These are phyloP conservation scores for Panagrolaimus sp. DNA, from an alignment of 1,140 invertebrate genomes.

Conservation along the genomic window DNA sequence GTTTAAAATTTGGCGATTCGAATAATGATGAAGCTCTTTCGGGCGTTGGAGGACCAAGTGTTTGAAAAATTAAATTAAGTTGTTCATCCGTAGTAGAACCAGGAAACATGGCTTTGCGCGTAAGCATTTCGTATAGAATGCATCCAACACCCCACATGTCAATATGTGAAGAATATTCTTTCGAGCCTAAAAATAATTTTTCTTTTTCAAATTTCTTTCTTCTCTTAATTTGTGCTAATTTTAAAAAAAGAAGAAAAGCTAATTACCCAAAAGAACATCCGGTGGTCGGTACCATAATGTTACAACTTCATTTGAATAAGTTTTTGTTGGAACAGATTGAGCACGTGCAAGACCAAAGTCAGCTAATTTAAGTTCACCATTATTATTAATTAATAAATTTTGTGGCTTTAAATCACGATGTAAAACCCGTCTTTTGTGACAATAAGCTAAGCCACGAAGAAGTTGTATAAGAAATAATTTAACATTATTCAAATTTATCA, in stretches of 20 bases:
- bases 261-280: conserved; percentile 66
- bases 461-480: conserved; percentile 71
- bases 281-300: conserved; percentile 72
- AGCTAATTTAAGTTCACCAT: conserved; percentile 68
- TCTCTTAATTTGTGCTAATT: not conserved
- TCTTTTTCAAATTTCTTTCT: no score
- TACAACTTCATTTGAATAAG: conserved; percentile 72
- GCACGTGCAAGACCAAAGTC: conserved; percentile 76
- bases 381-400: conserved; percentile 69
- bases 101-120: conserved; percentile 67
- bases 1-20: conserved; percentile 27
- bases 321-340: conserved; percentile 72
- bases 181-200: not conserved
- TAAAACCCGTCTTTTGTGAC: conserved; percentile 67
- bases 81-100: conserved; percentile 68
- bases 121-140: conserved; percentile 71
- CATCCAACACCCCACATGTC: conserved; percentile 74
- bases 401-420: conserved; percentile 71
- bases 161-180: conserved; percentile 61
- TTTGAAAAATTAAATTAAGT: conserved; percentile 65
- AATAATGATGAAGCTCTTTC: conserved; percentile 24
- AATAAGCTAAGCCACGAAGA: conserved; percentile 68
- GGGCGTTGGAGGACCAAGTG: conserved; percentile 64
- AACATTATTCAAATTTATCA: conserved; percentile 67
- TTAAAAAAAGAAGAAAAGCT: not conserved